A percentile compares a stretch with the other conserved stretches of the same genome.
These are phyloP conservation scores for Labroides dimidiatus DNA, from an alignment of 2,797 vertebrate species.

Conservation along the genomic window DNA sequence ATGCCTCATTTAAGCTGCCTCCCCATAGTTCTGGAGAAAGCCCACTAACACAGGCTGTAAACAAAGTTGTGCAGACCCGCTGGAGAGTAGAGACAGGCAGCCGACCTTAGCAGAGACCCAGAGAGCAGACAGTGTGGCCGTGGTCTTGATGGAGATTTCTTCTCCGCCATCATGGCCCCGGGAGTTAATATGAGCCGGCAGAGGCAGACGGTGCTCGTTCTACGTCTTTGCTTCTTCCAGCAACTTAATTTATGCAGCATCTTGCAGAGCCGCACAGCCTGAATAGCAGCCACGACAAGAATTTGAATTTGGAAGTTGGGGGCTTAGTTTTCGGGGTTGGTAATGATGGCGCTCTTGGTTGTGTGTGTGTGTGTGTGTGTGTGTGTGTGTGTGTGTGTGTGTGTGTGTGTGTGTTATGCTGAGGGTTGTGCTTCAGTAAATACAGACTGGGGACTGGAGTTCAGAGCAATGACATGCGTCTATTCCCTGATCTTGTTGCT, in stretches of 20 bases:
- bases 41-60: constrained; percentile 12
- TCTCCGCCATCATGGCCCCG: constrained; percentile 35
- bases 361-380: constrained; percentile 31
- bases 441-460: constrained; percentile 65
- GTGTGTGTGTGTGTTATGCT: constrained; percentile 31
- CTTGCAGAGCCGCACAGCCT: constrained; percentile 75
- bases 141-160: constrained; percentile 36
- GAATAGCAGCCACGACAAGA: constrained; percentile 65
- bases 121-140: constrained; percentile 36
- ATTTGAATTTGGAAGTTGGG: constrained; percentile 69
- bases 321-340: constrained; percentile 38
- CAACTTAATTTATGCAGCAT: constrained; percentile 82
- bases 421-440: constrained; percentile 67
- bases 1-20: constrained; percentile 6
- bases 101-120: constrained; percentile 44
- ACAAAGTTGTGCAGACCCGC: constrained; percentile 24
- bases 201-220: constrained; percentile 48
- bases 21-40: constrained; percentile 15
- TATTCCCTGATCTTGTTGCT: constrained; percentile 59
- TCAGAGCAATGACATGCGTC: constrained; percentile 59
- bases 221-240: constrained; percentile 48
- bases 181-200: constrained; percentile 44
- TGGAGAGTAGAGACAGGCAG: constrained; percentile 2
- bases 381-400: constrained; percentile 35
- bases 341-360: constrained; percentile 39